Conservation (phyloP, 2,888 invertebrate species). For the Lottia gigantea region DNA sequence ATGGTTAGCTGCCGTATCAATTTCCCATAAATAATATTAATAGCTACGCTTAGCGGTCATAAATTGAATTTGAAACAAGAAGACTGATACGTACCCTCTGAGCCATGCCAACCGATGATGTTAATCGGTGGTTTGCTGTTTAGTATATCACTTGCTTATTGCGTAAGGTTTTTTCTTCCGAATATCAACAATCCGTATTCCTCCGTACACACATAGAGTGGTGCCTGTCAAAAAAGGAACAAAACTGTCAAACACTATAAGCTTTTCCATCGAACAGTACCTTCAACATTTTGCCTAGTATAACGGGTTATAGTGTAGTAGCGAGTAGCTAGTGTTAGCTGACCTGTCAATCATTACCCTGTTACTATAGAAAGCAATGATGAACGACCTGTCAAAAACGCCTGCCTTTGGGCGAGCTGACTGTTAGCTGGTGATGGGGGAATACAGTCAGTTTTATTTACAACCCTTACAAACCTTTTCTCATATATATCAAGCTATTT, state of each 20-base stretch:
- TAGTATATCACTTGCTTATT: constrained; percentile 35
- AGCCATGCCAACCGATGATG: constrained; percentile 50
- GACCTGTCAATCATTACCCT: constrained; percentile 58
- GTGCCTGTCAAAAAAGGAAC: constrained; percentile 59
- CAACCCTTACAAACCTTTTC: too few relatives aligned
- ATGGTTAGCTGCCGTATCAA: constrained; percentile 25
- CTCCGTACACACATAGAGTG: constrained; percentile 59
- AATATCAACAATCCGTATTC: constrained; percentile 31
- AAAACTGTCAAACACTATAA: constrained; percentile 63
- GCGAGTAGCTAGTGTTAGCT: constrained; percentile 56
- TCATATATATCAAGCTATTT: too few relatives aligned
- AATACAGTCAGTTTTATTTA: background rate
- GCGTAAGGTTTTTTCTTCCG: constrained; percentile 38
- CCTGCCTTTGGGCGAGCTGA: constrained; percentile 40
- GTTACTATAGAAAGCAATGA: constrained; percentile 49
- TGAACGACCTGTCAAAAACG: constrained; percentile 59
- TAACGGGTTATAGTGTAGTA: constrained; percentile 58
- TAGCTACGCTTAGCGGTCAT: constrained; percentile 30
- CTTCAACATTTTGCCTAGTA: constrained; percentile 55
- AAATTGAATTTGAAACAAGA: constrained; percentile 39
- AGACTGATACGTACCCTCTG: constrained; percentile 53
- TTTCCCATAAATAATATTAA: constrained; percentile 34
- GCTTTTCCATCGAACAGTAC: constrained; percentile 42
- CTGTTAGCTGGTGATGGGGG: constrained; percentile 25
- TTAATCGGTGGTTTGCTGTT: constrained; percentile 18